Evolutionary conservation across 2,888 invertebrate species (phyloP).

Genomic region (Pandemis cinnamomeana): DNA sequence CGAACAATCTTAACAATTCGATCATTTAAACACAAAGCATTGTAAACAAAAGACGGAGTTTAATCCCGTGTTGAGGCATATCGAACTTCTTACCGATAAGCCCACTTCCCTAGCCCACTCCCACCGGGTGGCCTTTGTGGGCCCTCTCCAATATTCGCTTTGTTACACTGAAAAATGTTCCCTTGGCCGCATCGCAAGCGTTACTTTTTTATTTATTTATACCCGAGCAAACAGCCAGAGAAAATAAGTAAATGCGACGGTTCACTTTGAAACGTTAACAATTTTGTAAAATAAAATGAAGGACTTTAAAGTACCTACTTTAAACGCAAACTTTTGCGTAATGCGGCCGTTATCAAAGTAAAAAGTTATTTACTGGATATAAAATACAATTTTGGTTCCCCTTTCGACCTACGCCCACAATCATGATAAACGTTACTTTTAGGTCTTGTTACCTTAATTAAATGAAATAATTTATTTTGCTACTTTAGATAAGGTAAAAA

Average conservation of each 20-base stretch:
- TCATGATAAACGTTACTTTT: no score
- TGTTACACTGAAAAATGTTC: constrained; percentile 80
- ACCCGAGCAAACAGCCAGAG: constrained; percentile 32
- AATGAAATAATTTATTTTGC: no score
- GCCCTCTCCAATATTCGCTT: constrained; percentile 83
- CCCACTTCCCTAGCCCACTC: constrained; percentile 49
- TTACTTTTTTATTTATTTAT: constrained; percentile 42
- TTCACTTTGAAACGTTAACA: constrained; percentile 33
- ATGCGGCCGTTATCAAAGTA: not conserved
- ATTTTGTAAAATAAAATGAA: constrained; percentile 22
- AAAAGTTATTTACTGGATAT: not conserved
- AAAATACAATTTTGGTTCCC: not conserved
- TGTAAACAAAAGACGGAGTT: not conserved
- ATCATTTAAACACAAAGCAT: not conserved
- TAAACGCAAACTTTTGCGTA: not conserved
- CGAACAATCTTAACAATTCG: not conserved
- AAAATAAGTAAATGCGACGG: constrained; percentile 36
- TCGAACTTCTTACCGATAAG: constrained; percentile 42
- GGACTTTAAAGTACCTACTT: not conserved
- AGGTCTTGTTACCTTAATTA: no score
- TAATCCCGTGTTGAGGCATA: constrained; percentile 39
- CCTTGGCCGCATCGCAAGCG: constrained; percentile 46
- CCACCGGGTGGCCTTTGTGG: constrained; percentile 77
- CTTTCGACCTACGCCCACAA: no score
- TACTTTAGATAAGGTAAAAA: no score